Evolutionary conservation across 2,888 invertebrate species (phyloP).

Genomic region (Thymelicus acteon): DNA sequence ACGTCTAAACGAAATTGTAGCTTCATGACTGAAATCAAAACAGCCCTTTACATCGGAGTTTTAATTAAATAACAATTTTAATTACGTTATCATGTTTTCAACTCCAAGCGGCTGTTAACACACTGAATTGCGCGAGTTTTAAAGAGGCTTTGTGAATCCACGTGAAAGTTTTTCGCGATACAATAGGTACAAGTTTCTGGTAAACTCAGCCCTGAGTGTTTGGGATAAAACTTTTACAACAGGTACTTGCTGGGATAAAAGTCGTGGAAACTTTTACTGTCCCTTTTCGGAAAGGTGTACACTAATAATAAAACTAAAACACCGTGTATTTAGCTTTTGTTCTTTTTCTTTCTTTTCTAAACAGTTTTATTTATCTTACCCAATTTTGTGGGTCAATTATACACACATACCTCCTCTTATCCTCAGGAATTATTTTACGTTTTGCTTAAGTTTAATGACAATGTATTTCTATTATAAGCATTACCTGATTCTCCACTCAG

Average conservation of each 20-base stretch:
- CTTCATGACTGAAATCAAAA: constrained; percentile 2
- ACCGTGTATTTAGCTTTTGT: not conserved
- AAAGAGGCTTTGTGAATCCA: constrained; percentile 39
- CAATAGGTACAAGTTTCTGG: constrained; percentile 28
- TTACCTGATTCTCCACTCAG: no score
- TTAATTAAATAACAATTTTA: constrained; percentile 37
- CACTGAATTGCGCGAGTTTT: constrained; percentile 42
- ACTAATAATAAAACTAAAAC: not conserved
- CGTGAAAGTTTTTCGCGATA: constrained; percentile 29
- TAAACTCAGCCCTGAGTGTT: constrained; percentile 21
- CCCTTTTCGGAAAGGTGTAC: not conserved
- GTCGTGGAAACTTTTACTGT: not conserved
- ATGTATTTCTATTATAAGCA: no score
- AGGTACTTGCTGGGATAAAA: constrained; percentile 11
- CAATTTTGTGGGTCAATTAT: no score
- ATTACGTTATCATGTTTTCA: constrained; percentile 34
- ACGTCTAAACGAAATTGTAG: not conserved
- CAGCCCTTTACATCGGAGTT: constrained; percentile 1
- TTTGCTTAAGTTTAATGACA: no score
- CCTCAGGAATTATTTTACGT: no score
- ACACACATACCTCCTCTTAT: no score
- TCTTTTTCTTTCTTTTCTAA: no score
- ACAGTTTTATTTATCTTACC: no score
- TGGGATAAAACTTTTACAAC: constrained; percentile 24
- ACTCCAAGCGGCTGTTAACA: constrained; percentile 44